Evolutionary conservation across 1,140 invertebrate species (phyloP).

Genomic region (Steinernema feltiae): DNA sequence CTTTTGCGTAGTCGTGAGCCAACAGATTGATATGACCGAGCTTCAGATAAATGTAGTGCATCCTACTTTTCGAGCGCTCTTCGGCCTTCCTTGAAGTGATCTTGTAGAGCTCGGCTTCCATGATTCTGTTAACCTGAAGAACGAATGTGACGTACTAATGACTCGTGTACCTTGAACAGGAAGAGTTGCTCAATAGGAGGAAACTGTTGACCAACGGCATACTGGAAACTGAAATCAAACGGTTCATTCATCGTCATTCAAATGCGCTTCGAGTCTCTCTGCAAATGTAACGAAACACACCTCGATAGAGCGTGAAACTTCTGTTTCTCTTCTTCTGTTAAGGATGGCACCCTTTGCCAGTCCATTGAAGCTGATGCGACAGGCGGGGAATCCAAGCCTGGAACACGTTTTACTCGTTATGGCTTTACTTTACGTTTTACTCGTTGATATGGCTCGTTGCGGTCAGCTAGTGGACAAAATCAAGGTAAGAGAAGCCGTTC

Average conservation of each 20-base stretch:
- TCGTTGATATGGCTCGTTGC: no score
- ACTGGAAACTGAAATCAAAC: background rate
- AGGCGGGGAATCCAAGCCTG: background rate
- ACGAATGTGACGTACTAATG: no score
- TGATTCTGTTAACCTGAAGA: no score
- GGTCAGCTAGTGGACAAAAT: no score
- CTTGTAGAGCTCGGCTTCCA: background rate
- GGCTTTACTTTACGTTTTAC: no score
- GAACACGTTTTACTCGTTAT: no score
- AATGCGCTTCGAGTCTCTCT: no score
- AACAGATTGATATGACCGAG: conserved; percentile 43
- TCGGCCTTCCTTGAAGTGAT: background rate
- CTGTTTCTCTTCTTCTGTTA: conserved; percentile 18
- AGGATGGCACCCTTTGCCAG: background rate
- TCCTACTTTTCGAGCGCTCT: background rate
- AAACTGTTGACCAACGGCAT: background rate
- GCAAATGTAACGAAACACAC: no score
- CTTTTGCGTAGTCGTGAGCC: conserved; percentile 43
- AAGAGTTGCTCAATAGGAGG: background rate
- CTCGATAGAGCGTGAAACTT: conserved; percentile 19
- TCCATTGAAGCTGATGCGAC: background rate
- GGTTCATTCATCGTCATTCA: background rate
- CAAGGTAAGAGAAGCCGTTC: no score
- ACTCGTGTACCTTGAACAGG: background rate
- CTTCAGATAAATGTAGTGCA: conserved; percentile 31